Base-by-base conservation (phyloP, 2,113 vertebrate species). In the Grallaria varia region DNA sequence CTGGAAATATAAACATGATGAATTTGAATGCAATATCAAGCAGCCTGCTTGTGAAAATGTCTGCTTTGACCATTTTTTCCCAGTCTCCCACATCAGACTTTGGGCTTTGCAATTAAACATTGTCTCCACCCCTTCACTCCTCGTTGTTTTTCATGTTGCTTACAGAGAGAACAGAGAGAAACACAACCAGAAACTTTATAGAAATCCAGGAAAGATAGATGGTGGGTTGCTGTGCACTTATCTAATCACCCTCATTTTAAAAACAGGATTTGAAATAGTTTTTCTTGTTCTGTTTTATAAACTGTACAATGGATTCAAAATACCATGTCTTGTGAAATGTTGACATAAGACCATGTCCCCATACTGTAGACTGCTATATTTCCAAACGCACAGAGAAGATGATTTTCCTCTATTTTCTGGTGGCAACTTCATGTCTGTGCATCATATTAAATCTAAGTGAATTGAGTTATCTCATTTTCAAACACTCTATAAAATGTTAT, bases 71-170 rank as follows among this genome's bases (percentile, higher is more conserved):
- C 95, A 97, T 86, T 99, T 99, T 96, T 99, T 99, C 94, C 99
- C 99, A 21, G 93, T 99, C 50, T 99, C 98, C 14, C 99, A 99
- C 78, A 95, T 97, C 44, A 98, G 98, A 16, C 98, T 99, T 77
- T 99, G 99, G 99, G 98, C 99, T 31, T 96, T 99, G 86, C 99
- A 99, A 88, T 98, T 99, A 63, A 99, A 99, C 90, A 92, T 98
- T 97, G 99, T 99, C 73, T 99, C 99, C 21, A 99, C 97, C 0
- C 99, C 99, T 8, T 99, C 98, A 1, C 98, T 99, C 80, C 92
- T 99, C 64, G 98, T 99, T 82, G 98, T 98, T 30, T 98, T 99
- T 64, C 99, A 99, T 5, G 98, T 98, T 56, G 98, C 98, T 50
- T 99, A 99, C 93, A 91, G 96, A 24, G 97, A 99, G 88, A 97